A percentile compares a stretch with the other conserved stretches of the same genome.
Evolutionary conservation across 1,140 invertebrate species (phyloP).

Genomic region (Scaptodrosophila lebanonensis): DNA sequence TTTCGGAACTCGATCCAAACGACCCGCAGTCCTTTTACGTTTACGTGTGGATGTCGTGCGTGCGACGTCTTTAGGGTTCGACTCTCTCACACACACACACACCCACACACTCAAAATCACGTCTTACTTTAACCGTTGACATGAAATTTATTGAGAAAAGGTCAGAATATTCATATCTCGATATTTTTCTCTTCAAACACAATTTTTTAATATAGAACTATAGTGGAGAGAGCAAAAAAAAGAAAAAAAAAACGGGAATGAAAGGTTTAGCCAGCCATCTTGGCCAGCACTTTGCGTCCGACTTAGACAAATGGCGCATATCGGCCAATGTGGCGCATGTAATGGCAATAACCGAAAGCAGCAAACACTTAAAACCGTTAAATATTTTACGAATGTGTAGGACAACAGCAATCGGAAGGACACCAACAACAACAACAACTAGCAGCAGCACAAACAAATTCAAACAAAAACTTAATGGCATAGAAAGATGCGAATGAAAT

Average conservation of each 20-base stretch:
- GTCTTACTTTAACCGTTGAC: slow-evolving; percentile 48
- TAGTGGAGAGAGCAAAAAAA: slow-evolving; percentile 18
- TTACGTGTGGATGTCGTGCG: slow-evolving; percentile 24
- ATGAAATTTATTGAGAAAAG: slow-evolving; percentile 63
- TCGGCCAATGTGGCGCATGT: slow-evolving; percentile 14
- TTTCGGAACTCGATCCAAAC: too few species aligned
- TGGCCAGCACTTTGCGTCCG: neutral
- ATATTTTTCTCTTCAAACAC: slow-evolving; percentile 57
- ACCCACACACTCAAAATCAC: slow-evolving; percentile 52
- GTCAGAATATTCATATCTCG: slow-evolving; percentile 70
- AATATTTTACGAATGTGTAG: slow-evolving; percentile 63
- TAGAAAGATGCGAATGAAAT: slow-evolving; percentile 60
- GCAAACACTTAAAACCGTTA: slow-evolving; percentile 65
- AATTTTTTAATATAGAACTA: slow-evolving; percentile 48
- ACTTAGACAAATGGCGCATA: slow-evolving; percentile 44
- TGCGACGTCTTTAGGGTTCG: slow-evolving; percentile 33
- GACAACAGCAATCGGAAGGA: too few species aligned
- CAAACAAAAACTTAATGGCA: slow-evolving; percentile 51
- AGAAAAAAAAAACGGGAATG: too few species aligned
- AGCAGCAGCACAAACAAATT: neutral
- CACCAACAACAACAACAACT: too few species aligned
- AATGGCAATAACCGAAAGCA: slow-evolving; percentile 2
- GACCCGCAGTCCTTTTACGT: slow-evolving; percentile 2
- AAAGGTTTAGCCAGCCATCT: too few species aligned
- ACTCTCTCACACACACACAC: too few species aligned